Evolutionary conservation across 2,888 invertebrate species (phyloP).

Genomic region (Heteromurus nitidus): DNA sequence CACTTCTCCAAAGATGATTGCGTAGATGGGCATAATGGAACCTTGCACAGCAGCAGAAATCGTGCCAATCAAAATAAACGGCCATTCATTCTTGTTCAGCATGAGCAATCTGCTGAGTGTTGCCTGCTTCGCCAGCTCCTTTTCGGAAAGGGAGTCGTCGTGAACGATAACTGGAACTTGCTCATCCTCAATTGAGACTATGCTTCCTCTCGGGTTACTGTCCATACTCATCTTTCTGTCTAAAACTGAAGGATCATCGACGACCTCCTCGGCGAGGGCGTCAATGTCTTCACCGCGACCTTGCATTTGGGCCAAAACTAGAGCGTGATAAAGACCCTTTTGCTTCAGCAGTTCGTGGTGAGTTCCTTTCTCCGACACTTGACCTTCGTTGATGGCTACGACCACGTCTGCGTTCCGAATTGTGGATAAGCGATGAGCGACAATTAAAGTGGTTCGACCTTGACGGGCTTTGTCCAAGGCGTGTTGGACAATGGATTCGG

Average conservation of each 20-base stretch:
- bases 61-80: slow-evolving; percentile 80
- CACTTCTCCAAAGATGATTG: slow-evolving; percentile 87
- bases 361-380: slow-evolving; percentile 84
- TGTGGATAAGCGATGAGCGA: slow-evolving; percentile 74
- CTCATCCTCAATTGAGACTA: slow-evolving; percentile 65
- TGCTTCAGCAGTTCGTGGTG: slow-evolving; percentile 82
- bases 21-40: slow-evolving; percentile 84
- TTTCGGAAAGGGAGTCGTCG: slow-evolving; percentile 64
- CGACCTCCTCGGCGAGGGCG: slow-evolving; percentile 70
- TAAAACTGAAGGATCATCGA: no score
- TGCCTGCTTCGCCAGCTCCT: slow-evolving; percentile 69
- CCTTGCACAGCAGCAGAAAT: slow-evolving; percentile 83
- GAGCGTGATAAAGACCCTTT: slow-evolving; percentile 81
- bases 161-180: slow-evolving; percentile 50
- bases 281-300: slow-evolving; percentile 75
- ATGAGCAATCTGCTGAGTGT: slow-evolving; percentile 80
- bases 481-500: slow-evolving; percentile 89
- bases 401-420: slow-evolving; percentile 75
- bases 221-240: slow-evolving; percentile 58
- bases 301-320: slow-evolving; percentile 81
- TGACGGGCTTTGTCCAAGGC: slow-evolving; percentile 79
- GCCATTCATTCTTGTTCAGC: slow-evolving; percentile 84
- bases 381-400: slow-evolving; percentile 82
- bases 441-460: slow-evolving; percentile 74
- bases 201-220: slow-evolving; percentile 30